Conservation (phyloP, 1,140 invertebrate genomes). For the Idris sp. region DNA sequence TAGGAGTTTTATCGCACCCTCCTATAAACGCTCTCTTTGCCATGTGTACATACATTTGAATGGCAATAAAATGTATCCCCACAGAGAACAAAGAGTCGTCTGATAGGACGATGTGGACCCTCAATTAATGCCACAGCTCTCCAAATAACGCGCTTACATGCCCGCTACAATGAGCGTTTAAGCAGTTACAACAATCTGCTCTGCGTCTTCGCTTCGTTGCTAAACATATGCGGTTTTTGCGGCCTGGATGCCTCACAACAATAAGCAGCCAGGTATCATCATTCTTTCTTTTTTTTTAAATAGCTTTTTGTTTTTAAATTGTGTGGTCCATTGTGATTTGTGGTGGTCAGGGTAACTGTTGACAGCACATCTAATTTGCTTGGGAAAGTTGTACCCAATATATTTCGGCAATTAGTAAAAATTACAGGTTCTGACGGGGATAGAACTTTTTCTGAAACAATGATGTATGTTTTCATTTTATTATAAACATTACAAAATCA, state of each 20-base stretch:
- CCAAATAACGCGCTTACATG: constrained; percentile 59
- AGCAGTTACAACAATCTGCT: constrained; percentile 57
- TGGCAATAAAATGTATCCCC: constrained; percentile 60
- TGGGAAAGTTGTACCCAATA: constrained; percentile 14
- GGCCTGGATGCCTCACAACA: constrained; percentile 38
- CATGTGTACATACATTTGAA: constrained; percentile 58
- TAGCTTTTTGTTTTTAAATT: constrained; percentile 11
- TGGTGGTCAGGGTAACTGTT: constrained; percentile 15
- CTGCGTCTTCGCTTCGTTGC: constrained; percentile 35
- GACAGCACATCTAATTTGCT: constrained; percentile 30
- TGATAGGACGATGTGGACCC: constrained; percentile 54
- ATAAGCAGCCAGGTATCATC: constrained; percentile 28
- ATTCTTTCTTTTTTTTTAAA: neutral
- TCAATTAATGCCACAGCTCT: constrained; percentile 54
- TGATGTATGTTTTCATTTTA: too few relatives aligned
- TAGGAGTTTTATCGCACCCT: constrained; percentile 59
- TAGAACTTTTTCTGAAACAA: too few relatives aligned
- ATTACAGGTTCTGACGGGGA: too few relatives aligned
- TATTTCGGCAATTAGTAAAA: too few relatives aligned
- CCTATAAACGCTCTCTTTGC: constrained; percentile 48
- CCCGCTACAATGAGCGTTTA: constrained; percentile 48
- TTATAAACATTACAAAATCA: too few relatives aligned
- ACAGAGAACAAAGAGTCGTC: constrained; percentile 57
- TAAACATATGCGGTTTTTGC: constrained; percentile 57
- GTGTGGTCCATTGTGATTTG: constrained; percentile 25